Evolutionary conservation across 2,113 vertebrate species (phyloP), one percentile per base, ranked within the genome.

Genomic region (Hirundichthys speculiger): DNA sequence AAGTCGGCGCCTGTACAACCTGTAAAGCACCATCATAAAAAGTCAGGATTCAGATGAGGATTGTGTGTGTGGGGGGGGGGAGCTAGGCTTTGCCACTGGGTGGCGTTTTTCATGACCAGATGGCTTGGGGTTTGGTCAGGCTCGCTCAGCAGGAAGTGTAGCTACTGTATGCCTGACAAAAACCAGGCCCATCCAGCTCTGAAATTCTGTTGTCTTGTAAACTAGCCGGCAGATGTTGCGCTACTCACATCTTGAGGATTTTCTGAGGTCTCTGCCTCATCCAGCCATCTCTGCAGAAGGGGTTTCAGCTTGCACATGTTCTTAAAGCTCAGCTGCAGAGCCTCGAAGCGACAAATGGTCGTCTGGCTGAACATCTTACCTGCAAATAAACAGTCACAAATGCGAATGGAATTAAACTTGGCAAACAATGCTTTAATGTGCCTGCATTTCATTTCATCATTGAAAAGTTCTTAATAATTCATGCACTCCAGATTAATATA

Each of bases 291-390:
- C 69, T 92, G 86, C 1, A 94, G 91, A n/a, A 94, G 83, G 0
- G 93, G 94, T 45, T 93, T 94, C 77, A 94, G 85, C 64, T 94
- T 94, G 85, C 93, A 94, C 93, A 94, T 94, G 82, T 94, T 94
- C 74, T 94, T 94, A 55, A 94, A 94, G 67, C 93, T 94, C 38
- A 94, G 79, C 72, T 94, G 94, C 18, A 94, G 84, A 2, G 94
- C 93, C 67, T 94, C 94, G 14, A 94, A 94, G 10, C 94, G 91
- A 46, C 94, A 94, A 68, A 94, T 94, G 1, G 94, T 94, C 0
- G 94, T 94, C 85, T 94, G 94, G 80, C 94, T 94, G 84, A 94
- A 94, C 89, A 93, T 93, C 73, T 93, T 94, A 13, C 93, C 94
- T 94, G 53, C 1, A 50, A 19, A 10, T 19, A 24, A 9, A 53